phyloP scores from a whole-genome alignment of 2,113 vertebrate species.

The Dasyurus viverrinus region DNA sequence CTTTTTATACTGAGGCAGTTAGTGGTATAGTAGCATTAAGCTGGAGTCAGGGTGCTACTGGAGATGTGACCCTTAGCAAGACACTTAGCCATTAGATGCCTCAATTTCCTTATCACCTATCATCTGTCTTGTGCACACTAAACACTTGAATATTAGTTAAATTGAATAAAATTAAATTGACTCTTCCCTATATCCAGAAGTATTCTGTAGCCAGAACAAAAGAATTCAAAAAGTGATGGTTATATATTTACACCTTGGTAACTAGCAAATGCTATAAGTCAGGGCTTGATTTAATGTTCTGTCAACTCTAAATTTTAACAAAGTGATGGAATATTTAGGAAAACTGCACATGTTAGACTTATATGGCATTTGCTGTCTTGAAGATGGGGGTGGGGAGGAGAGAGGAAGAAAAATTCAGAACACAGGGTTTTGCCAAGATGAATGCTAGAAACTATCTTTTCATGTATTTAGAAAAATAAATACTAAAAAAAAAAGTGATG shows the following conservation, averaged over 20 bases:
- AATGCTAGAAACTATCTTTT: no score
- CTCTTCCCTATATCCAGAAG: not conserved
- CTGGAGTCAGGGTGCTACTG: not conserved
- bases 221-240: not conserved
- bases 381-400: no score
- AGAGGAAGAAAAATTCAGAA: no score
- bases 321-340: no score
- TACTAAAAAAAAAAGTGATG: not conserved
- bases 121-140: not conserved
- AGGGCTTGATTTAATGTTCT: not conserved
- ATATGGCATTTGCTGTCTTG: no score
- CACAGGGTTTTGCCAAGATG: no score
- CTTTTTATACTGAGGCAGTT: not conserved
- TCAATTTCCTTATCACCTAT: not conserved
- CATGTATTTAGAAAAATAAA: no score
- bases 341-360: no score
- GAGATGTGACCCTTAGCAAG: not conserved
- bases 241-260: not conserved
- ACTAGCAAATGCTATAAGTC: not conserved
- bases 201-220: not conserved
- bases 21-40: not conserved
- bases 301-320: not conserved
- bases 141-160: no score
- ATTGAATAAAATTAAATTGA: no score
- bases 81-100: not conserved